Conservation (phyloP, 2,888 invertebrate species). For the Drosophila multiciliata region DNA sequence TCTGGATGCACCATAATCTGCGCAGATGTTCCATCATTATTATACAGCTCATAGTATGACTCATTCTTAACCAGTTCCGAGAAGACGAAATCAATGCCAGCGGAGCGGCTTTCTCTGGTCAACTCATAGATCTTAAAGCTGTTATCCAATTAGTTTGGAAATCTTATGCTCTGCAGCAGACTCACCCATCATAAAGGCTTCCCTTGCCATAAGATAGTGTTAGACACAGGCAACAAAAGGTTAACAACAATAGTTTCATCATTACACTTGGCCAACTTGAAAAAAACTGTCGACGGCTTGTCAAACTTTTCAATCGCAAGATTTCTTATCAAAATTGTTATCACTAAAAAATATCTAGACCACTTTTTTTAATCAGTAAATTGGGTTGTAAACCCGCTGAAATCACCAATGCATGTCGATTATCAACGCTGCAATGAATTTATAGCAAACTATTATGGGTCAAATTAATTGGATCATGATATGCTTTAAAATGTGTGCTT, state of each 20-base stretch:
- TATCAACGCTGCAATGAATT: neutral
- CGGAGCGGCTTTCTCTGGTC: constrained; percentile 14
- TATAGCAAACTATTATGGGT: neutral
- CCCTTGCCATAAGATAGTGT: constrained; percentile 14
- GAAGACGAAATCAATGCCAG: constrained; percentile 28
- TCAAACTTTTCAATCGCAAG: neutral
- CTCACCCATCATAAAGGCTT: constrained; percentile 61
- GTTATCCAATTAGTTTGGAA: neutral
- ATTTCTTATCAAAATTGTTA: constrained; percentile 36
- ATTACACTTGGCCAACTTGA: constrained; percentile 31
- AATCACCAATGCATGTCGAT: neutral
- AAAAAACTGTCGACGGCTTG: constrained; percentile 20
- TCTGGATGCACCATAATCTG: constrained; percentile 73
- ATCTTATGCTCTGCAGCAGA: neutral
- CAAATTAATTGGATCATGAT: neutral
- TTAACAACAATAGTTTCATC: constrained; percentile 42
- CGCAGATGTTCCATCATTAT: constrained; percentile 20
- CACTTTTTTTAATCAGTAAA: constrained; percentile 39
- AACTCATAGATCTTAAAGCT: constrained; percentile 78
- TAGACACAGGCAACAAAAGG: constrained; percentile 14
- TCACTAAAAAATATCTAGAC: constrained; percentile 8
- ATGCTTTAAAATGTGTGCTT: neutral
- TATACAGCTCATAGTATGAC: constrained; percentile 62
- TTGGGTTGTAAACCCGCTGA: constrained; percentile 38
- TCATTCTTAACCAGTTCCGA: constrained; percentile 47